Evolutionary conservation across 2,797 vertebrate genomes (phyloP), one percentile per base, ranked within the genome.

Genomic region (Eulemur albifrons): DNA sequence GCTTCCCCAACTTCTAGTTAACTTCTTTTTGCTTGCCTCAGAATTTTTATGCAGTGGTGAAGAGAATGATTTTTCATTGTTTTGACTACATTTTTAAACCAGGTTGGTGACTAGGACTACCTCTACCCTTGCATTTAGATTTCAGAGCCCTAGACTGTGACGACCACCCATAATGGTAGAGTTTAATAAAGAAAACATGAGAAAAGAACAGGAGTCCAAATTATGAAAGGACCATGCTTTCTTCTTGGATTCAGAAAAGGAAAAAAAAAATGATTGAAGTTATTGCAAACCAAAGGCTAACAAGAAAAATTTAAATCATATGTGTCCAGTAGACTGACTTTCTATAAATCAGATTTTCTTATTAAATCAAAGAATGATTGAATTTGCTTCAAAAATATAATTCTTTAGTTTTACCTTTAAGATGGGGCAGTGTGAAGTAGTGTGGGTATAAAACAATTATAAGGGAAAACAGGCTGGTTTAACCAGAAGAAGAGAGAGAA

Each of bases 391-490:
- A 27, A 81, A 96, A 86, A 73, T 15, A 70, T 32, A 13, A 5
- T 90, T 72, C 40, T 93, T 80, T 85, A 70, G n/a, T 72, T 92
- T 86, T 70, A 65, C 20, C 35, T 96, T 81, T 43, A 67, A 76
- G 86, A 81, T 6, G 20, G 25, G 30, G 23, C 61, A 72, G 5
- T 61, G 2, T 67, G 23, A 86, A 79, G 23, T 8, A 30, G 30
- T 70, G 14, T 32, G 32, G 18, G 5, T 30, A 76, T 32, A 40
- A 70, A 84, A 89, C 35, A 81, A 70, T 57, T 43, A 43, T 43
- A 75, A 76, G 54, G 12, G 20, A 80, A 82, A 84, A 93, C 43
- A 69, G 38, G 4, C 59, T 85, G 48, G 38, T 73, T 93, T 75
- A 84, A 57, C 1, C 23, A 32, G 15, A 91, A 11, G 38, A 94